These are phyloP conservation scores for Panagrolaimus sp. DNA, from an alignment of 1,140 invertebrate species.

Conservation along the genomic window DNA sequence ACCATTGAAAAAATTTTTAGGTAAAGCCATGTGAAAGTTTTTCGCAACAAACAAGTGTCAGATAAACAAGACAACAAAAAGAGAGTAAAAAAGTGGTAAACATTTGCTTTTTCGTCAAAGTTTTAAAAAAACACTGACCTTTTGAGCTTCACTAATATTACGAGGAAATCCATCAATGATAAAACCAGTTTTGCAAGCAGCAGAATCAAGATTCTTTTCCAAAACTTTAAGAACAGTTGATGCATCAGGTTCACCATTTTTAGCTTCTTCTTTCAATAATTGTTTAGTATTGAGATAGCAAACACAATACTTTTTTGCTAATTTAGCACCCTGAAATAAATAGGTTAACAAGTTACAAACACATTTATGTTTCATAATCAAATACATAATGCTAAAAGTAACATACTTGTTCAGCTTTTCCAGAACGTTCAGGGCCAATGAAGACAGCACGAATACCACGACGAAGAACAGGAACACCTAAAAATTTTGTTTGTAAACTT, in stretches of 20 bases:
- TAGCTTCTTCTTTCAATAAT: background rate
- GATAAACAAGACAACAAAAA: background rate
- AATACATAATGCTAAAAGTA: background rate
- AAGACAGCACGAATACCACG: constrained; percentile 4
- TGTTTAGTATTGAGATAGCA: background rate
- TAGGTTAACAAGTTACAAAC: too few relatives aligned
- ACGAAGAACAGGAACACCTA: too few relatives aligned
- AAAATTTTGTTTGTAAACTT: too few relatives aligned
- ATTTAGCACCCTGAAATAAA: background rate
- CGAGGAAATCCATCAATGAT: constrained; percentile 93
- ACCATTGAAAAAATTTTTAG: too few relatives aligned
- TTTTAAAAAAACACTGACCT: constrained; percentile 64
- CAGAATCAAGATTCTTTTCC: constrained; percentile 79
- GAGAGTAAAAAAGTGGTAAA: too few relatives aligned
- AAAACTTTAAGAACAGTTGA: constrained; percentile 67
- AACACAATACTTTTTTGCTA: constrained; percentile 8
- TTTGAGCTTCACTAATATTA: constrained; percentile 84
- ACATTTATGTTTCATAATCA: background rate
- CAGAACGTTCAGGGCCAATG: background rate
- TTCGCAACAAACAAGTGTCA: background rate
- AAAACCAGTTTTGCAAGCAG: constrained; percentile 86
- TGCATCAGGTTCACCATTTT: background rate
- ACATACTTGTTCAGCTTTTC: background rate
- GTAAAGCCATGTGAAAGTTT: too few relatives aligned
- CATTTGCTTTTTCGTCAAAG: too few relatives aligned